Evolutionary conservation across 2,797 vertebrate species (phyloP).

Genomic region (Diplodus sargus): DNA sequence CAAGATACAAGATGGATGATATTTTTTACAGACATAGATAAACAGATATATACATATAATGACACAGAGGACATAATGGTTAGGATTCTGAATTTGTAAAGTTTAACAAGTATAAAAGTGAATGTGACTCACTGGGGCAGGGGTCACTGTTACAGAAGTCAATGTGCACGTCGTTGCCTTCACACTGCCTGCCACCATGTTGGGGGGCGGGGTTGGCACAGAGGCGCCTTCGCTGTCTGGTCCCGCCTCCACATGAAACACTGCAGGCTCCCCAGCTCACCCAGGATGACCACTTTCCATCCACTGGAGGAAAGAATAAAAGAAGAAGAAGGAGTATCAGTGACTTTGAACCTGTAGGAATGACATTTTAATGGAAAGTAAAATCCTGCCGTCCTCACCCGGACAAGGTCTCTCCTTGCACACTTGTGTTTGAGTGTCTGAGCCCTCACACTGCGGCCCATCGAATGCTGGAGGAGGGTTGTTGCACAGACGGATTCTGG

Average conservation of each 20-base stretch:
- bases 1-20: not conserved
- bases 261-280: conserved; percentile 93
- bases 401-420: conserved; percentile 92
- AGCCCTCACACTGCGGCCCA: conserved; percentile 87
- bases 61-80: not conserved
- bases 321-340: not conserved
- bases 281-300: conserved; percentile 95
- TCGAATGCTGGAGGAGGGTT: conserved; percentile 90
- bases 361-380: not conserved
- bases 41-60: not conserved
- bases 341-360: not conserved
- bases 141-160: conserved; percentile 96
- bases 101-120: not conserved
- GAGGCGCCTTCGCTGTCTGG: conserved; percentile 89
- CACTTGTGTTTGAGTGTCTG: conserved; percentile 90
- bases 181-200: conserved; percentile 90
- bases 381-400: conserved; percentile 78
- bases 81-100: not conserved
- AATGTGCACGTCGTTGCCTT: conserved; percentile 90
- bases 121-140: conserved; percentile 90
- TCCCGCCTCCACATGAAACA: conserved; percentile 94
- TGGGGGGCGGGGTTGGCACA: conserved; percentile 91
- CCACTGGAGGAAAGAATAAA: conserved; percentile 82
- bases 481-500: conserved; percentile 90
- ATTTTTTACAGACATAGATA: not conserved